A percentile compares a stretch with the other conserved stretches of the same genome.
Conservation (phyloP, 2,113 vertebrate genomes). For the Semnornis frantzii region DNA sequence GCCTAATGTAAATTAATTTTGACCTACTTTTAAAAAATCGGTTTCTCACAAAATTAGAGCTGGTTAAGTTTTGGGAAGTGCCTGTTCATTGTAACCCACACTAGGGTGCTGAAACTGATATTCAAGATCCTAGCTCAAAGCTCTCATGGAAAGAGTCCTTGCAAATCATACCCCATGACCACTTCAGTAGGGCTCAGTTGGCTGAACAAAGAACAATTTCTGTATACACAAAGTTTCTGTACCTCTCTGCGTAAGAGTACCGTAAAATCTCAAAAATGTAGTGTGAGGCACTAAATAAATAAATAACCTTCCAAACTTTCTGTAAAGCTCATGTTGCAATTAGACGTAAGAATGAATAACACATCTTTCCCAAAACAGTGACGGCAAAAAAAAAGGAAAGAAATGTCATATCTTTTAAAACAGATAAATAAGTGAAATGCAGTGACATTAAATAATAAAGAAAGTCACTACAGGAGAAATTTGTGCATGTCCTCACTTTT, state of each 20-base stretch:
- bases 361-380: neutral
- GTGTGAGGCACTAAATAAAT: neutral
- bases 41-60: neutral
- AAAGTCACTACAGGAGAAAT: neutral
- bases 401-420: neutral
- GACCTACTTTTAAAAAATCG: neutral
- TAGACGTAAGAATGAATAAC: neutral
- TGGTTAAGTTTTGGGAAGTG: neutral
- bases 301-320: neutral
- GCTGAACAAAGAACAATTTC: neutral
- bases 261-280: neutral
- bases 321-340: neutral
- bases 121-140: neutral
- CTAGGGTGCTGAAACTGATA: neutral
- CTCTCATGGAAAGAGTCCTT: neutral
- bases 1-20: neutral
- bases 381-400: neutral
- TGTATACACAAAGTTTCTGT: neutral
- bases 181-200: accelerated
- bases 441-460: neutral
- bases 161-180: neutral
- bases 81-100: neutral
- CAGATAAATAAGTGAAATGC: neutral
- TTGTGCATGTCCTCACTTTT: neutral
- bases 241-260: neutral